Evolutionary conservation across 1,140 invertebrate species (phyloP).

Genomic region (Oreohelix idahoensis): DNA sequence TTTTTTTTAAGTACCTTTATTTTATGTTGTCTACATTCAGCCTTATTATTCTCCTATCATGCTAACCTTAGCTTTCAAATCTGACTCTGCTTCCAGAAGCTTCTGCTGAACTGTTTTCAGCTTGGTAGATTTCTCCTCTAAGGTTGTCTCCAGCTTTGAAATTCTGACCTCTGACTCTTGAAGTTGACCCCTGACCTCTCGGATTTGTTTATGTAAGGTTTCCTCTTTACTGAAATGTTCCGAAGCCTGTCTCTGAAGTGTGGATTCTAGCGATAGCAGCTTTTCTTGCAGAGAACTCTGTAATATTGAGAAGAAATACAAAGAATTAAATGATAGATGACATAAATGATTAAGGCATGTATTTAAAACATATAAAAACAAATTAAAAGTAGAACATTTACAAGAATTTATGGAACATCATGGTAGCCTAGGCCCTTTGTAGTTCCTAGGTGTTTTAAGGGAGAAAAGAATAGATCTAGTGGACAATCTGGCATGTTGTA

Average conservation of each 20-base stretch:
- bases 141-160: constrained; percentile 51
- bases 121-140: constrained; percentile 63
- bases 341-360: too few relatives aligned
- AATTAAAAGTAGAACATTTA: too few relatives aligned
- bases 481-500: too few relatives aligned
- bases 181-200: constrained; percentile 63
- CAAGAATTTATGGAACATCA: too few relatives aligned
- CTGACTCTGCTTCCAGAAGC: constrained; percentile 45
- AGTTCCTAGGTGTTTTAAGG: too few relatives aligned
- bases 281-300: constrained; percentile 64
- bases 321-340: too few relatives aligned
- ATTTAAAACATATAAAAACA: too few relatives aligned
- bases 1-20: too few relatives aligned
- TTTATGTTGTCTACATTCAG: too few relatives aligned
- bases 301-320: not conserved
- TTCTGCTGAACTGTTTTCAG: constrained; percentile 55
- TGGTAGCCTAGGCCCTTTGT: too few relatives aligned
- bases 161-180: constrained; percentile 54
- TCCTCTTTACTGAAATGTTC: constrained; percentile 58
- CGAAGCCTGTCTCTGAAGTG: constrained; percentile 50
- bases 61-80: constrained; percentile 15
- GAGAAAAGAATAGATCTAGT: too few relatives aligned
- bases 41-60: too few relatives aligned
- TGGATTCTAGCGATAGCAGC: constrained; percentile 52
- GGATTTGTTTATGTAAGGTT: constrained; percentile 59